A percentile compares a stretch with the other conserved stretches of the same genome.
These are phyloP conservation scores for Apodemus sylvaticus DNA, from an alignment of 2,113 vertebrate genomes.

Conservation along the genomic window DNA sequence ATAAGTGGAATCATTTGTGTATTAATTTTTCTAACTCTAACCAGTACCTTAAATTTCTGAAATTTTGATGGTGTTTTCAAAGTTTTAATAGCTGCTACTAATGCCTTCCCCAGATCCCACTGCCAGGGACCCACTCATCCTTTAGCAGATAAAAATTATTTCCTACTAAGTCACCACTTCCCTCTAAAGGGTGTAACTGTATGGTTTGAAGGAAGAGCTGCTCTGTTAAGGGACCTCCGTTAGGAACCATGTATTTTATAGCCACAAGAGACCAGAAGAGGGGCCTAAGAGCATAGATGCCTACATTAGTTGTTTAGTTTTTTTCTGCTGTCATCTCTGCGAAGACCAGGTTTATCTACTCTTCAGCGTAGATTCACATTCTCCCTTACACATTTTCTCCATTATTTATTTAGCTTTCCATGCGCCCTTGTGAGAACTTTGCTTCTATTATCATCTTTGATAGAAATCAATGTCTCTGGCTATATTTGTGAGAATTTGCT, in stretches of 20 bases:
- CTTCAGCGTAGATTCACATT: background rate
- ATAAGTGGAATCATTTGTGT: background rate
- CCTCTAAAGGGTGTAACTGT: background rate
- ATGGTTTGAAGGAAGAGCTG: background rate
- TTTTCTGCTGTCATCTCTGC: too few species aligned
- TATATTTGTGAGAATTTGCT: background rate
- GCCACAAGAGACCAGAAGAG: fast-evolving
- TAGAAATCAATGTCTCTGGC: background rate
- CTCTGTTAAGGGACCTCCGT: background rate
- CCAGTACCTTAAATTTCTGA: background rate
- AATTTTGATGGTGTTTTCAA: background rate
- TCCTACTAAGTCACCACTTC: background rate
- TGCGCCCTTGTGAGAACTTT: background rate
- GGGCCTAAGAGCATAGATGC: fast-evolving
- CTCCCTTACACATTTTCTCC: background rate
- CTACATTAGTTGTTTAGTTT: too few species aligned
- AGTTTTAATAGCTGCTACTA: background rate
- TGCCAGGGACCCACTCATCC: fast-evolving
- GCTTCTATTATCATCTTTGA: background rate
- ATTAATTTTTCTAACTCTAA: conserved; percentile 26
- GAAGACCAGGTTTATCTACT: background rate
- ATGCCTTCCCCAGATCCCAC: background rate
- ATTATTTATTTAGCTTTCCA: background rate
- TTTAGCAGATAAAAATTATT: background rate
- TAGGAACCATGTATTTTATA: too few species aligned